Percentiles rank a stretch among this genome's conserved stretches.
These are phyloP conservation scores for Pegoplata infirma DNA, from an alignment of 2,888 invertebrate species.

Conservation along the genomic window DNA sequence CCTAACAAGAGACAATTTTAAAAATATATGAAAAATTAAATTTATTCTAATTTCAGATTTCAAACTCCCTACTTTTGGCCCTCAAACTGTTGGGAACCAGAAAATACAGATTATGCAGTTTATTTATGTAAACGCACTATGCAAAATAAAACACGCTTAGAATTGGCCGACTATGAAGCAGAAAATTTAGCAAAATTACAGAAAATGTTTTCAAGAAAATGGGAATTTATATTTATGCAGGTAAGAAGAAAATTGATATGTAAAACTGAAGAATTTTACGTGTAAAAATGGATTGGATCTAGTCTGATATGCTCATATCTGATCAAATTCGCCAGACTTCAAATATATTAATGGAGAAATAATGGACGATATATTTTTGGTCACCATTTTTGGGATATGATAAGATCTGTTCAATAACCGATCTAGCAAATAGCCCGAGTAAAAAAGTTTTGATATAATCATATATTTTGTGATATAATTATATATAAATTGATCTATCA, in stretches of 20 bases:
- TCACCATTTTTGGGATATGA: too few species aligned
- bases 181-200: conserved; percentile 98
- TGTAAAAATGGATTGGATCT: too few species aligned
- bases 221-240: conserved; percentile 99
- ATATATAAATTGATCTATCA: too few species aligned
- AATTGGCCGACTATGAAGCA: conserved; percentile 98
- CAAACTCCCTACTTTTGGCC: conserved; percentile 99
- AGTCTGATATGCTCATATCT: too few species aligned
- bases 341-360: too few species aligned
- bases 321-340: too few species aligned
- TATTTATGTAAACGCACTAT: conserved; percentile 99
- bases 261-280: too few species aligned
- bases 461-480: too few species aligned
- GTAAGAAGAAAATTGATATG: conserved; percentile 75
- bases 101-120: conserved; percentile 99
- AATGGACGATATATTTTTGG: too few species aligned
- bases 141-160: conserved; percentile 99
- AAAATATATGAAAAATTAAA: neutral
- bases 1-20: neutral
- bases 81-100: conserved; percentile 99
- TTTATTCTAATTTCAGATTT: conserved; percentile 80
- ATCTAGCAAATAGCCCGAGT: too few species aligned
- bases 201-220: conserved; percentile 99
- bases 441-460: too few species aligned
- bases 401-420: too few species aligned